Base-by-base conservation (phyloP, 2,888 invertebrate genomes). In the Stenolophus ochropezus region DNA sequence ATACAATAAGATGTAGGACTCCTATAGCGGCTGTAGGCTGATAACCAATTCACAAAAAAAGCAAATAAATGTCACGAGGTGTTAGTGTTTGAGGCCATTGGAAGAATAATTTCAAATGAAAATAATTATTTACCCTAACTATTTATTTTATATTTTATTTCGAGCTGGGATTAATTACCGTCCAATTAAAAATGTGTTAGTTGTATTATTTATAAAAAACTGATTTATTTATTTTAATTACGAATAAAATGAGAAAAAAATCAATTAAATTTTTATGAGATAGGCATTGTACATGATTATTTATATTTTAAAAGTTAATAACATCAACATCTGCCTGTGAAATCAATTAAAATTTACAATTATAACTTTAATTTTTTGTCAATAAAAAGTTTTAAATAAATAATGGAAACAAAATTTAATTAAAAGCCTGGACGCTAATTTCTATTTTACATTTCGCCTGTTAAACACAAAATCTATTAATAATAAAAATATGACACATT, bases 391-490 rank as follows among this genome's bases (percentile, higher is more conserved):
- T 18, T 56, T 56, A 14, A 56, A 61, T 61, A 61, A 61, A 61
- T 61, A 23, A 61, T 21, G 11, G 14, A 61, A 23, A n/a, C 11
- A 21, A 61, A 61, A 61, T 61, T 61, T 61, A 61, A 61, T 61
- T 61, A 61, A 61, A 61, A 61, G 5, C 25, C 23, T 25, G 25
- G 25, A 61, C 27, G 65, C 27, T 69, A 33, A 69, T 33, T 33
- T 20, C 27, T 33, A 69, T 25, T 33, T 33, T 33, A 27, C 6
- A 69, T 69, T 69, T 27, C n/a, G 65, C 33, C 33, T 69, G 65
- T 33, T 69, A 33, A 69, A 69, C 65, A 69, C 33, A 69, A 21
- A 33, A 69, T 69, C 65, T 69, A 69, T 69, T 69, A 69, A 69
- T 69, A 69, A 69, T 69, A 69, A 69, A 69, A 69, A 16, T 69